A percentile compares a stretch with the other conserved stretches of the same genome.
Evolutionary conservation across 1,140 invertebrate species (phyloP).

Genomic region (Tetragonula clypearis): DNA sequence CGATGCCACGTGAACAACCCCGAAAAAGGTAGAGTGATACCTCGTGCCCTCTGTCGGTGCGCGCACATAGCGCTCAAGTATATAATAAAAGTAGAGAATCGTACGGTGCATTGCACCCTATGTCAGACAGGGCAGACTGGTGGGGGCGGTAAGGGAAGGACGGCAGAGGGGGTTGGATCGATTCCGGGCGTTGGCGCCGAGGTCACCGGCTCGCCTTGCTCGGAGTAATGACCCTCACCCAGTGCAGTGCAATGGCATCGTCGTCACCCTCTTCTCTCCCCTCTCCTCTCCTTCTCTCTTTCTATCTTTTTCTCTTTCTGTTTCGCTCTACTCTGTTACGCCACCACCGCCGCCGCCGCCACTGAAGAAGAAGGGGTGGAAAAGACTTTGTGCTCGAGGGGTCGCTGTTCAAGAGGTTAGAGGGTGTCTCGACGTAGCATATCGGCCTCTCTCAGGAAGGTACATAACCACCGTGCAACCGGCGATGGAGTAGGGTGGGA

Average conservation of each 20-base stretch:
- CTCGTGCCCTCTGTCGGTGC: conserved; percentile 29
- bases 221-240: conserved; percentile 82
- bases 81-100: conserved; percentile 51
- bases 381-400: conserved; percentile 51
- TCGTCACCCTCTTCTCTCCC: conserved; percentile 52
- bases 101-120: conserved; percentile 73
- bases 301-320: conserved; percentile 37
- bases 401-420: conserved; percentile 46
- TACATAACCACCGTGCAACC: background rate
- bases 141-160: background rate
- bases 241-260: conserved; percentile 82
- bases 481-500: background rate
- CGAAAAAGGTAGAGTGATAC: background rate
- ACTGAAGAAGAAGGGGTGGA: conserved; percentile 31
- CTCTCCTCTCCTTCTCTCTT: conserved; percentile 37
- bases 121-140: conserved; percentile 41
- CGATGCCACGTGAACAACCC: background rate
- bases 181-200: conserved; percentile 81
- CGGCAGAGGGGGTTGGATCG: conserved; percentile 76
- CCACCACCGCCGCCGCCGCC: background rate
- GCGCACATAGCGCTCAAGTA: conserved; percentile 12
- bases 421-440: conserved; percentile 34
- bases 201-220: conserved; percentile 81
- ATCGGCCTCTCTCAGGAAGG: conserved; percentile 17
- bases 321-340: conserved; percentile 29